Percentiles rank a stretch among this genome's conserved stretches.
Conservation (phyloP, 2,888 invertebrate species). For the Oeneis ivallda region DNA sequence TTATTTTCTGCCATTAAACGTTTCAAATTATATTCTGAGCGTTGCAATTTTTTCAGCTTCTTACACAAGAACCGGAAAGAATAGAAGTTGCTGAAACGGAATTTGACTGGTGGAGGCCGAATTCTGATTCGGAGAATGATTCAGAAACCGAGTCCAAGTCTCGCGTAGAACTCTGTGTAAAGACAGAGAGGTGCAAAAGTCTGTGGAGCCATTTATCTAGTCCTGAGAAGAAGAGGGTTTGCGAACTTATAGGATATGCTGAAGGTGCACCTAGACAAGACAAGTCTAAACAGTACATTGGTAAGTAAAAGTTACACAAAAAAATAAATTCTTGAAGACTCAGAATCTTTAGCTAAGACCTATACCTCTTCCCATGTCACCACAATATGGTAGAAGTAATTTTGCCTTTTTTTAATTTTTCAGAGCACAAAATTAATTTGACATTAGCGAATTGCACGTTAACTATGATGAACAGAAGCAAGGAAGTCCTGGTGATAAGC, state of each 20-base stretch:
- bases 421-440: constrained; percentile 89
- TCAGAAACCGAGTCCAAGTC: constrained; percentile 49
- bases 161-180: constrained; percentile 75
- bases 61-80: constrained; percentile 69
- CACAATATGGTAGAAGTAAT: too few relatives aligned
- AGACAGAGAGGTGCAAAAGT: constrained; percentile 76
- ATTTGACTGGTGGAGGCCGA: constrained; percentile 74
- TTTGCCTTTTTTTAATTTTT: constrained; percentile 44
- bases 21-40: too few relatives aligned
- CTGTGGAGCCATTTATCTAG: constrained; percentile 84
- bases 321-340: too few relatives aligned
- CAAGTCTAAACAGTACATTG: constrained; percentile 81
- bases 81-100: constrained; percentile 75
- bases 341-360: too few relatives aligned
- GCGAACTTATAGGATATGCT: constrained; percentile 83
- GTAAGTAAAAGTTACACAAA: constrained; percentile 51
- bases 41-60: constrained; percentile 48
- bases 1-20: too few relatives aligned
- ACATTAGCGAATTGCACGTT: constrained; percentile 87
- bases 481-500: constrained; percentile 87
- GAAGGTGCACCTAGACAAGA: constrained; percentile 77
- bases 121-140: constrained; percentile 55
- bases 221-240: constrained; percentile 83
- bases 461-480: constrained; percentile 84
- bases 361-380: too few relatives aligned